These are phyloP conservation scores for Cosmopolites sordidus DNA, from an alignment of 2,888 invertebrate genomes.

Conservation along the genomic window DNA sequence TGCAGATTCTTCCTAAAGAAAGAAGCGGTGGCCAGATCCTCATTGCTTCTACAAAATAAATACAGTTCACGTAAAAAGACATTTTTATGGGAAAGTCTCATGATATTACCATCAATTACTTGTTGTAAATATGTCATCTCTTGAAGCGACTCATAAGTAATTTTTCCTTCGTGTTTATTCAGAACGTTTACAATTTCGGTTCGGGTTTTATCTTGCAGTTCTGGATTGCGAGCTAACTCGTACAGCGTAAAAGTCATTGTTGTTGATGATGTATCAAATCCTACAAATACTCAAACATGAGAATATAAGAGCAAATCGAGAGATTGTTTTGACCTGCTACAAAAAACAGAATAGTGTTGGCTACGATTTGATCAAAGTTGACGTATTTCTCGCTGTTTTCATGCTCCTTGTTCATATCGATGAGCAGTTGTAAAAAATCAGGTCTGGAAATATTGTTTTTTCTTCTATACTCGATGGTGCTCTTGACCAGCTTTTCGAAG, in stretches of 20 bases:
- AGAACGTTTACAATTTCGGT: slow-evolving; percentile 27
- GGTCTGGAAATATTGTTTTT: slow-evolving; percentile 30
- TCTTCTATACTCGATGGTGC: slow-evolving; percentile 36
- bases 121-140: slow-evolving; percentile 31
- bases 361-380: slow-evolving; percentile 41
- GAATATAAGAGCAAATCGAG: slow-evolving; percentile 1
- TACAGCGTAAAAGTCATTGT: slow-evolving; percentile 30
- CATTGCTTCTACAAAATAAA: slow-evolving; percentile 30
- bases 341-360: slow-evolving; percentile 45
- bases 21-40: slow-evolving; percentile 32
- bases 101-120: slow-evolving; percentile 27
- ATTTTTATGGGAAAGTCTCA: too few species aligned
- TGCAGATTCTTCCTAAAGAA: slow-evolving; percentile 28
- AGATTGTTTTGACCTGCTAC: slow-evolving; percentile 19
- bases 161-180: slow-evolving; percentile 21
- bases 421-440: slow-evolving; percentile 35
- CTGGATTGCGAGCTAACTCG: slow-evolving; percentile 26
- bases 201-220: slow-evolving; percentile 28
- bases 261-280: slow-evolving; percentile 32
- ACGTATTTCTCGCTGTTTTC: slow-evolving; percentile 18
- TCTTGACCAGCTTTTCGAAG: slow-evolving; percentile 35
- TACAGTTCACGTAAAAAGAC: too few species aligned
- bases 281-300: too few species aligned
- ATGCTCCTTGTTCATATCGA: slow-evolving; percentile 31
- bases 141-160: slow-evolving; percentile 30